Percentiles rank a stretch among this genome's conserved stretches.
Evolutionary conservation across 2,113 vertebrate genomes (phyloP).

Genomic region (Mustela nigripes): DNA sequence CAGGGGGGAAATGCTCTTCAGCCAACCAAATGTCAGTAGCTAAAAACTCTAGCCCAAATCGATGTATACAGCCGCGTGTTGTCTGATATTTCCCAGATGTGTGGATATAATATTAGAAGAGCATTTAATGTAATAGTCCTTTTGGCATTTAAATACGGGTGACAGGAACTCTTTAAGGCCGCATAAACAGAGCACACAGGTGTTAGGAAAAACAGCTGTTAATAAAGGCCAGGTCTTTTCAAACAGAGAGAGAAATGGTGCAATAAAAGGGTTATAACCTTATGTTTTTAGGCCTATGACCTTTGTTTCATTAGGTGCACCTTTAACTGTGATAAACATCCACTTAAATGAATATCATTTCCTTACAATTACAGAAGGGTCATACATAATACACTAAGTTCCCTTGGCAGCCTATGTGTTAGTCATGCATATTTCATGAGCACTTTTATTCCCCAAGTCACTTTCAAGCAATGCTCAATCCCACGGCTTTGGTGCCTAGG

Average conservation of each 20-base stretch:
- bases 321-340: slow-evolving; percentile 90
- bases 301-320: slow-evolving; percentile 88
- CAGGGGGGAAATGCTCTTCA: neutral
- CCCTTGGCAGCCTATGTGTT: slow-evolving; percentile 86
- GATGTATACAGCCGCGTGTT: slow-evolving; percentile 54
- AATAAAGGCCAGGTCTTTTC: slow-evolving; percentile 78
- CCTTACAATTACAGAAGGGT: slow-evolving; percentile 89
- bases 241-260: slow-evolving; percentile 80
- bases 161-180: slow-evolving; percentile 72
- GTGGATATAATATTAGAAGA: slow-evolving; percentile 76
- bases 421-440: slow-evolving; percentile 91
- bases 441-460: slow-evolving; percentile 87
- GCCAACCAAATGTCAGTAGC: slow-evolving; percentile 59
- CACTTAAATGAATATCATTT: slow-evolving; percentile 90
- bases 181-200: slow-evolving; percentile 71
- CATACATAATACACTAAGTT: slow-evolving; percentile 89
- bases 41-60: slow-evolving; percentile 43
- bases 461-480: slow-evolving; percentile 84
- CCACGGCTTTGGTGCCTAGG: slow-evolving; percentile 82
- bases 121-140: slow-evolving; percentile 78
- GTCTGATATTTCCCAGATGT: slow-evolving; percentile 79
- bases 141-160: slow-evolving; percentile 80
- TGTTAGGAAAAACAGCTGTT: slow-evolving; percentile 70
- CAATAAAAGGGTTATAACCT: slow-evolving; percentile 74
- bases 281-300: slow-evolving; percentile 85